Conservation (phyloP, 2,888 invertebrate genomes). For the Ennomos quercinarius region DNA sequence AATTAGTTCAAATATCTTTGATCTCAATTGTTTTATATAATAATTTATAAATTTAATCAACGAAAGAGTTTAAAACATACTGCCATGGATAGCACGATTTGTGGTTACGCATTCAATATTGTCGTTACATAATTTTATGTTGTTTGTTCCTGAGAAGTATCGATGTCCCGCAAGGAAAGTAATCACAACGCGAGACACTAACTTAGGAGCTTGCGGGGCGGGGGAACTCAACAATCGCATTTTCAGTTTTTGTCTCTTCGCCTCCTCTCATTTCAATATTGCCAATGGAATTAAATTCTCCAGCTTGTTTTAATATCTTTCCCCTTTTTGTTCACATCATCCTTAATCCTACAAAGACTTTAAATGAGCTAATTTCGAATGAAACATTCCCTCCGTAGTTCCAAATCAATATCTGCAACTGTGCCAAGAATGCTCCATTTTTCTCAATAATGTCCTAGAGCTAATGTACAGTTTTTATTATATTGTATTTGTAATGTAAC, state of each 20-base stretch:
- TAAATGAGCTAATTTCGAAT: constrained; percentile 24
- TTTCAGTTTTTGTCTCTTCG: constrained; percentile 70
- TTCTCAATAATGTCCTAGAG: constrained; percentile 1
- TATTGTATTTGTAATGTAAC: constrained; percentile 19
- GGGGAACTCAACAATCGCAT: constrained; percentile 67
- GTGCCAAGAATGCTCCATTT: constrained; percentile 11
- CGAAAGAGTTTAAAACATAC: background rate
- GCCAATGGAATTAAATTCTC: constrained; percentile 73
- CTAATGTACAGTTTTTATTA: constrained; percentile 15
- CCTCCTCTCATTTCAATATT: constrained; percentile 67
- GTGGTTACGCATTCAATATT: background rate
- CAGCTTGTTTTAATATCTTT: constrained; percentile 66
- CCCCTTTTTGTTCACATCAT: constrained; percentile 52
- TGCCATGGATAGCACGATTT: background rate
- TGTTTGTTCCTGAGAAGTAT: constrained; percentile 37
- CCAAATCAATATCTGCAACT: constrained; percentile 13
- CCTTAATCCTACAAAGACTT: constrained; percentile 34
- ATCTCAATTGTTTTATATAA: constrained; percentile 10
- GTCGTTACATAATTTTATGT: background rate
- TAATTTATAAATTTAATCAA: constrained; percentile 7
- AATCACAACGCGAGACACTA: constrained; percentile 44
- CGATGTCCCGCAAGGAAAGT: constrained; percentile 46
- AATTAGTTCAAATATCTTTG: constrained; percentile 24
- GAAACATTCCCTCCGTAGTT: constrained; percentile 10
- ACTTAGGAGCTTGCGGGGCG: constrained; percentile 50